A percentile compares a stretch with the other conserved stretches of the same genome.
Conservation (phyloP, 2,888 invertebrate genomes). For the Congeria kusceri region DNA sequence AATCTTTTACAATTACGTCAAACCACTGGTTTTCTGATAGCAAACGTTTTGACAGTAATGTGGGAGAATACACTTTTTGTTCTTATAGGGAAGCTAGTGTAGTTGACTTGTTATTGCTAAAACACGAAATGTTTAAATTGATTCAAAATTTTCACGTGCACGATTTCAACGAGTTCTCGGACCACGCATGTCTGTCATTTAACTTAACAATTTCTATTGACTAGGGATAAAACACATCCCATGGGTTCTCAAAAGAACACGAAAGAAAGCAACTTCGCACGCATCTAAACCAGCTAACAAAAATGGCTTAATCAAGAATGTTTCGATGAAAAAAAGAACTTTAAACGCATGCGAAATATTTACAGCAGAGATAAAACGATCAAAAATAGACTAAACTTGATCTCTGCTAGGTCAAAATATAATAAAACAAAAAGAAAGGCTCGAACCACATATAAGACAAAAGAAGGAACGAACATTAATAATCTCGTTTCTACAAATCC, state of each 20-base stretch:
- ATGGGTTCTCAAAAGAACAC: no score
- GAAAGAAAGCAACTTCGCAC: no score
- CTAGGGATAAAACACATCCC: no score
- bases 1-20: neutral
- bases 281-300: neutral
- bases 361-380: no score
- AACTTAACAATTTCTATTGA: no score
- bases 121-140: no score
- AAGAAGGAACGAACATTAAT: neutral
- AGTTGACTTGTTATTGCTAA: neutral
- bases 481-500: neutral
- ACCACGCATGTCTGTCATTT: no score
- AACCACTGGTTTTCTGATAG: neutral
- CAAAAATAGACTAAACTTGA: no score
- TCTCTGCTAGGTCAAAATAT: no score
- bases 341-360: neutral
- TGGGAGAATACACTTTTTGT: slow-evolving; percentile 2
- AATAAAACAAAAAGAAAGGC: neutral
- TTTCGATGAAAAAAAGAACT: neutral
- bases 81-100: neutral
- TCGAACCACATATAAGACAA: neutral
- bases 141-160: no score
- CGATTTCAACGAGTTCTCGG: no score
- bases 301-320: slow-evolving; percentile 2
- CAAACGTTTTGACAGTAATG: neutral